Evolutionary conservation across 2,888 invertebrate genomes (phyloP).

Genomic region (Noctua comes): DNA sequence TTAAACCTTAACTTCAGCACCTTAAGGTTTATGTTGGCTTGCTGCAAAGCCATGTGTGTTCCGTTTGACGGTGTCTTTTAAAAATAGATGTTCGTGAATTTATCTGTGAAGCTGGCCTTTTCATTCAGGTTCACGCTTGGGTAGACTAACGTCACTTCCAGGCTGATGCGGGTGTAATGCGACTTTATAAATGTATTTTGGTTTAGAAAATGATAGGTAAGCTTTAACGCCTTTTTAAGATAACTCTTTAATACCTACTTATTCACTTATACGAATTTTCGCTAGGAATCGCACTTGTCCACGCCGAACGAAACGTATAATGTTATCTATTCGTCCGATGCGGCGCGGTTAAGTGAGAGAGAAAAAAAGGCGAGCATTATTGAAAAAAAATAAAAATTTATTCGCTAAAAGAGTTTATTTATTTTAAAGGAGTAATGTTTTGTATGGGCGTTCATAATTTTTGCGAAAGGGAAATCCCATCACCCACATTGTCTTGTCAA

Average conservation of each 20-base stretch:
- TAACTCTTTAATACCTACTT: too few species aligned
- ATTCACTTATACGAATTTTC: too few species aligned
- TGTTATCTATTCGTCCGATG: too few species aligned
- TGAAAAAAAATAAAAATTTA: too few species aligned
- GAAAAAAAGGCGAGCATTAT: too few species aligned
- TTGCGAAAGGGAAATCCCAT: neutral
- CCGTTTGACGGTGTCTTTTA: constrained; percentile 57
- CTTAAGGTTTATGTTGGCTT: constrained; percentile 24
- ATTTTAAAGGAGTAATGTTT: too few species aligned
- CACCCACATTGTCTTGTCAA: neutral
- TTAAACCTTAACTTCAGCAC: neutral
- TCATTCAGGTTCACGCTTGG: constrained; percentile 46
- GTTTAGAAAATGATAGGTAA: neutral
- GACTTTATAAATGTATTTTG: neutral
- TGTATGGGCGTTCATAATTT: neutral
- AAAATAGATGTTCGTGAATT: constrained; percentile 55
- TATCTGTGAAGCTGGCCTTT: constrained; percentile 53
- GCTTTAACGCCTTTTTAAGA: neutral
- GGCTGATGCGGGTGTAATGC: constrained; percentile 29
- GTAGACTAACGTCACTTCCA: constrained; percentile 52
- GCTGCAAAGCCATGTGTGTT: constrained; percentile 24
- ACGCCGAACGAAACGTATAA: too few species aligned
- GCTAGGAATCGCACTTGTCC: too few species aligned
- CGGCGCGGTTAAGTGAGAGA: too few species aligned
- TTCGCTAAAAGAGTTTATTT: too few species aligned